Base-by-base conservation (phyloP, 2,113 vertebrate species). In the Numenius arquata region DNA sequence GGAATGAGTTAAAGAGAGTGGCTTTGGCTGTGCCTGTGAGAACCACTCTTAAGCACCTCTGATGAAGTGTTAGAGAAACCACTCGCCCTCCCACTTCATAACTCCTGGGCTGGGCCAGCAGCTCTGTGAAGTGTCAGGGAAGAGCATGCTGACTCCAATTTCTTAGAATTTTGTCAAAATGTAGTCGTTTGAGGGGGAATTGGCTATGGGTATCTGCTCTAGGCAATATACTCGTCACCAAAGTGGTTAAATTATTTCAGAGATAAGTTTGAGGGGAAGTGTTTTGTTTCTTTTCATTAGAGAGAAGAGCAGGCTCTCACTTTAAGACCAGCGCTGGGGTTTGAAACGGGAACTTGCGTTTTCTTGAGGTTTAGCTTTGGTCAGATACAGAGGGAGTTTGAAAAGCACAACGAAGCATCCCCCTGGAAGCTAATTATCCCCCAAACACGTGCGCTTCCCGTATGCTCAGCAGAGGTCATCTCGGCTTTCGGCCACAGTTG, bases 261-360 rank as follows among this genome's bases (percentile, higher is more conserved):
- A 53, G 58, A 21, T 12, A 25, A n/a, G 43, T 14, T 32, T 29
- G 52, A 67, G 63, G 56, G 50, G 36, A 26, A 47, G 27, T 6
- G 29, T 23, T 65, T 68, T 71, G 45, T 48, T 72, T 20, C 45
- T 72, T 59, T 53, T 30, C 71, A 3, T 40, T 23, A 23, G 29
- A 36, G 38, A 70, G 38, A 56, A n/a, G 55, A n/a, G 4, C 2
- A 66, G 22, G 32, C 15, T 17, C 9, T 48, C 4, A 0, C 43
- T 43, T 26, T 1, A 30, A 2, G 50, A 58, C 29, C 2, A 2
- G 40, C 0, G 8, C 62, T 30, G 25, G 9, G 63, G 19, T 55
- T 41, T 63, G 56, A 41, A 59, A 36, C 6, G 5, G 65, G 50
- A 36, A 7, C 40, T 41, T 12, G 25, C 2, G 3, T 48, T 61